Evolutionary conservation across 2,797 vertebrate species (phyloP).

Genomic region (Amniataba percoides): DNA sequence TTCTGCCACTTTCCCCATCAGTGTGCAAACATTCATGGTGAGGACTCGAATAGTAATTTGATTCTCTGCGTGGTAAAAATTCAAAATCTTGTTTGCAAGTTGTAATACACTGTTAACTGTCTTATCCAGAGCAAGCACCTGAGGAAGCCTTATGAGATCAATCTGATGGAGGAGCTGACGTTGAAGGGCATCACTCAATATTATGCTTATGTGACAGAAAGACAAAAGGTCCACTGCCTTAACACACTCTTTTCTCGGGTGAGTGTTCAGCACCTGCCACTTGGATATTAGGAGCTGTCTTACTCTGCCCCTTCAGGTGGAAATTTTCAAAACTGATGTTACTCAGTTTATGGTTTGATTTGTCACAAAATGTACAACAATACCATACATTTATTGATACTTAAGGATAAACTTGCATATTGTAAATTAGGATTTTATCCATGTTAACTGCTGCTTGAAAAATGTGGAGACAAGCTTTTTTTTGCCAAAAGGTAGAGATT

Average conservation of each 20-base stretch:
- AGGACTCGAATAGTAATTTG: constrained; percentile 32
- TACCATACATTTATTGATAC: not conserved
- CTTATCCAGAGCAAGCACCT: constrained; percentile 78
- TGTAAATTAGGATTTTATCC: not conserved
- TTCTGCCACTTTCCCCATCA: constrained; percentile 85
- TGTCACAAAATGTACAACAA: not conserved
- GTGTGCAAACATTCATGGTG: constrained; percentile 87
- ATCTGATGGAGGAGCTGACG: constrained; percentile 87
- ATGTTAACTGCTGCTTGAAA: not conserved
- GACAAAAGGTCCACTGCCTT: constrained; percentile 87
- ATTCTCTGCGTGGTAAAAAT: not conserved
- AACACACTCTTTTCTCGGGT: constrained; percentile 86
- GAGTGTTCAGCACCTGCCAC: constrained; percentile 22
- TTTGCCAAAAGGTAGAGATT: not conserved
- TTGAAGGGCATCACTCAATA: constrained; percentile 87
- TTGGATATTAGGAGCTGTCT: not conserved
- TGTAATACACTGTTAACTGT: not conserved
- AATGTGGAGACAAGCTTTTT: not conserved
- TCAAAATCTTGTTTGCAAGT: not conserved
- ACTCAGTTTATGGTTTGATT: not conserved
- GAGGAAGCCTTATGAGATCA: constrained; percentile 86
- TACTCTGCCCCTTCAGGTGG: too few species aligned
- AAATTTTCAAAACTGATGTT: not conserved
- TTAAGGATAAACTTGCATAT: not conserved
- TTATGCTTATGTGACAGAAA: constrained; percentile 86